These are phyloP conservation scores for Tetropium fuscum DNA, from an alignment of 2,888 invertebrate genomes.

Conservation along the genomic window DNA sequence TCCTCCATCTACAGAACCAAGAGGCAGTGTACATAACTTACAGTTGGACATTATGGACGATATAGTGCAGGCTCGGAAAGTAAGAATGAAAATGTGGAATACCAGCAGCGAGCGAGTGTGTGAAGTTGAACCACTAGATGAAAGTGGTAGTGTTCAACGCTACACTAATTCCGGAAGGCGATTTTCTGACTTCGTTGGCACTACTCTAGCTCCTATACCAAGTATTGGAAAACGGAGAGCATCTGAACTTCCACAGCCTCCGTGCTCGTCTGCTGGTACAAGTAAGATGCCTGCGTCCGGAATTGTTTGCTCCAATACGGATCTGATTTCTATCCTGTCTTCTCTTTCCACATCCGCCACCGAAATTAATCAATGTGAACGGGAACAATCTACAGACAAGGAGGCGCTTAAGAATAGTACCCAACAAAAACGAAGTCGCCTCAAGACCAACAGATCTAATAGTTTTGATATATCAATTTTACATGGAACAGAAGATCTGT, in stretches of 20 bases:
- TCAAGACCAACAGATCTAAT: conserved; percentile 80
- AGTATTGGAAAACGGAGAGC: conserved; percentile 72
- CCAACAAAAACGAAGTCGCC: conserved; percentile 69
- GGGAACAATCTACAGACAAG: conserved; percentile 50
- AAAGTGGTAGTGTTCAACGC: conserved; percentile 70
- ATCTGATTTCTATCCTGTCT: conserved; percentile 82
- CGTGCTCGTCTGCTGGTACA: conserved; percentile 54
- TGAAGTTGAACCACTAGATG: conserved; percentile 85
- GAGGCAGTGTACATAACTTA: conserved; percentile 83
- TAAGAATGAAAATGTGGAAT: conserved; percentile 87
- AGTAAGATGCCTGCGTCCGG: conserved; percentile 67
- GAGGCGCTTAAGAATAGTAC: conserved; percentile 11
- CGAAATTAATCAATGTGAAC: conserved; percentile 80
- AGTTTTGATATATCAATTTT: conserved; percentile 87
- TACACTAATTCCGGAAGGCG: conserved; percentile 72
- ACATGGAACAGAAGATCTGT: conserved; percentile 57
- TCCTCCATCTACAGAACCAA: conserved; percentile 79
- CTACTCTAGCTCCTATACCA: conserved; percentile 73
- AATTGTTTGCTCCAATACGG: conserved; percentile 85
- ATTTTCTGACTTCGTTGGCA: conserved; percentile 79
- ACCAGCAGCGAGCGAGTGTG: conserved; percentile 82
- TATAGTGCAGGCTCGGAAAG: conserved; percentile 84
- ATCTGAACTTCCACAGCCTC: conserved; percentile 77
- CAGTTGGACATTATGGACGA: conserved; percentile 92
- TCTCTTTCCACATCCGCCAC: conserved; percentile 85